phyloP scores from a whole-genome alignment of 2,888 invertebrate genomes.

The Cryptophagus acutangulus region DNA sequence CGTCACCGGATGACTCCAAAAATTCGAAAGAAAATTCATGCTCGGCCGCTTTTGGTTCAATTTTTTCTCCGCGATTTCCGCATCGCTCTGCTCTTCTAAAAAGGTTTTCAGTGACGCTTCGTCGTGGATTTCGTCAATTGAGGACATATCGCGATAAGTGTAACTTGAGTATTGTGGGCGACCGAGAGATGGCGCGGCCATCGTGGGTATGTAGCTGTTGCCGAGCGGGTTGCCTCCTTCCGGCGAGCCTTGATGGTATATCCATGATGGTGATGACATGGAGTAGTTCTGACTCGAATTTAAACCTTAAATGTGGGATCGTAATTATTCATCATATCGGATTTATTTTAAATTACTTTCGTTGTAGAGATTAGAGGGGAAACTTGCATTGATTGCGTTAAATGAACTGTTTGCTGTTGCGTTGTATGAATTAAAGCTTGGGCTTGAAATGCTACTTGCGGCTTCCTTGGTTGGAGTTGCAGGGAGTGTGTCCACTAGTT shows the following conservation, averaged over 20 bases:
- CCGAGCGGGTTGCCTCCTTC: background rate
- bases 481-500: slow-evolving; percentile 21
- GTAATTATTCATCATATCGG: background rate
- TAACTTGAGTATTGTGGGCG: slow-evolving; percentile 19
- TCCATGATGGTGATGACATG: slow-evolving; percentile 43
- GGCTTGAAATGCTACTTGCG: slow-evolving; percentile 40
- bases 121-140: slow-evolving; percentile 50
- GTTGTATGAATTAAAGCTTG: too few species aligned
- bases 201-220: background rate
- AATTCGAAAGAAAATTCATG: slow-evolving; percentile 51
- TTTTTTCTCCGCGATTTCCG: slow-evolving; percentile 37
- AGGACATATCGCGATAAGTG: slow-evolving; percentile 28
- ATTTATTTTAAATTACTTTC: too few species aligned
- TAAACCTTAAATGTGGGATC: background rate
- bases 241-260: slow-evolving; percentile 35
- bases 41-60: slow-evolving; percentile 44
- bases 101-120: slow-evolving; percentile 49
- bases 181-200: slow-evolving; percentile 13
- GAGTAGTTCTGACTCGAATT: slow-evolving; percentile 35
- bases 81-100: slow-evolving; percentile 45
- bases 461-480: slow-evolving; percentile 42
- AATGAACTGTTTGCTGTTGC: slow-evolving; percentile 35
- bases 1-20: slow-evolving; percentile 54
- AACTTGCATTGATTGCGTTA: background rate
- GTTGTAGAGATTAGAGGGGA: too few species aligned